A percentile compares a stretch with the other conserved stretches of the same genome.
phyloP scores from a whole-genome alignment of 2,113 vertebrate genomes.

The Tetrao urogallus region DNA sequence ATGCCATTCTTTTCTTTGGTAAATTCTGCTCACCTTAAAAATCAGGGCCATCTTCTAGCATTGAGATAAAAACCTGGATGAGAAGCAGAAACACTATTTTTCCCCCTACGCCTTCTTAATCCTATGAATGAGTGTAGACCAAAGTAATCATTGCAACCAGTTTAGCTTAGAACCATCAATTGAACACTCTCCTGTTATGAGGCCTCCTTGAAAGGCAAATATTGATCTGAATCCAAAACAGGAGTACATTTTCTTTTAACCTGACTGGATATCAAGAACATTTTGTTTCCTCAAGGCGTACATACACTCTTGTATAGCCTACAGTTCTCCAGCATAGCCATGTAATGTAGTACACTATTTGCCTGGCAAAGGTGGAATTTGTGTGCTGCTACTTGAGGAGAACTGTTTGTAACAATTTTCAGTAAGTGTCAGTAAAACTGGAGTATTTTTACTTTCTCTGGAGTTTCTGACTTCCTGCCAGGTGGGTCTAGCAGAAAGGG shows the following conservation, averaged over 20 bases:
- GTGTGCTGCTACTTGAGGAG: not conserved
- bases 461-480: not conserved
- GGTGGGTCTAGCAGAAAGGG: not conserved
- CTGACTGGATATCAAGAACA: not conserved
- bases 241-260: not conserved
- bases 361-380: not conserved
- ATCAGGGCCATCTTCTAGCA: not conserved
- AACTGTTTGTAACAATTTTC: not conserved
- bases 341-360: not conserved
- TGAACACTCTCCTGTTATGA: fast-evolving
- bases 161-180: not conserved
- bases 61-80: not conserved
- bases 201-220: not conserved
- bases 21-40: conserved; percentile 75
- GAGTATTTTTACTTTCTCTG: not conserved
- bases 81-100: not conserved
- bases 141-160: not conserved
- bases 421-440: not conserved
- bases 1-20: conserved; percentile 71
- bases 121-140: not conserved
- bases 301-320: not conserved
- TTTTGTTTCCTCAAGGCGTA: not conserved
- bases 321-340: not conserved
- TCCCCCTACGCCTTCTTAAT: not conserved
- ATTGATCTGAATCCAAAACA: not conserved